Evolutionary conservation across 2,888 invertebrate species (phyloP), one percentile per base, ranked within the genome.

Genomic region (Machimus atricapillus): DNA sequence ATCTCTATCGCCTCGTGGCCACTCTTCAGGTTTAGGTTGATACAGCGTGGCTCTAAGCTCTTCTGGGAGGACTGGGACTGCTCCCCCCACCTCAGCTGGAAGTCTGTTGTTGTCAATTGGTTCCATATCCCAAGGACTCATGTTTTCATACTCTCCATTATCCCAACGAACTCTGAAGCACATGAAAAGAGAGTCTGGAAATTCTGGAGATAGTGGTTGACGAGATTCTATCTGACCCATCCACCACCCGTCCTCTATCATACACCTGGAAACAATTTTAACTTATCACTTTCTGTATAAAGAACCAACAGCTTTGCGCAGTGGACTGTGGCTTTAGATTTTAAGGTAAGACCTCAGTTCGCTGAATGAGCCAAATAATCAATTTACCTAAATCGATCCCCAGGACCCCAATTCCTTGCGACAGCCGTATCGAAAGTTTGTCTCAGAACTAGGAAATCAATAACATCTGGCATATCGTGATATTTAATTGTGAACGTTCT

Each of bases 181-280:
- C 93, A 97, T 95, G 91, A 97, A 97, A 89, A 94, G 94, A 0
- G 96, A 96, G 90, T 96, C 95, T 0, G 96, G 95, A 91, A 95
- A 96, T 87, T 94, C 94, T 2, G 94, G 93, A 87, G 95, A 94
- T 27, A 95, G 93, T 0, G 96, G 95, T 89, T 95, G 94, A 87
- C 95, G 94, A 0, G 94, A 94, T 89, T 95, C 94, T 52, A 98
- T 96, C 87, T 94, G 94, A 0, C 99, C 99, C 91, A 96, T 96
- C 98, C 98, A 99, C 99, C 99, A 99, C 79, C 96, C 96, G 91
- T 98, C 98, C 91, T 98, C 98, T 89, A 98, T 98, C 95, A 98
- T 96, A 90, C 98, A 98, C 52, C 89, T 89, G 46, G 19, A 19
- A 52, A 8, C 37, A 76, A 77, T 12, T 31, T 8, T 23, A 16